phyloP scores from a whole-genome alignment of 2,113 vertebrate species.

The Brienomyrus brachyistius region DNA sequence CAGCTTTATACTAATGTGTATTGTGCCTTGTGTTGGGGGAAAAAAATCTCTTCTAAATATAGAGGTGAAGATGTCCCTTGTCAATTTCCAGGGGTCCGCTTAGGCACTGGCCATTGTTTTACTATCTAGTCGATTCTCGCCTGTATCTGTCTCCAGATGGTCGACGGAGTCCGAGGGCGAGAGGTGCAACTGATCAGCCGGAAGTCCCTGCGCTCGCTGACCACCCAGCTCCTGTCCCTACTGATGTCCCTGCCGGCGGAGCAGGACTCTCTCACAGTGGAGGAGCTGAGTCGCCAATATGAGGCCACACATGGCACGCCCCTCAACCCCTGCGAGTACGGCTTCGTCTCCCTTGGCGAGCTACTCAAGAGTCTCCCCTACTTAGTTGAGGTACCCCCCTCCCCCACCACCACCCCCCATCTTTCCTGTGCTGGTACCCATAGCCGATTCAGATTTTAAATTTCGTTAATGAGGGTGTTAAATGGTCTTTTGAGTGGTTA shows the following conservation, averaged over 20 bases:
- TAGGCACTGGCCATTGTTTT: not conserved
- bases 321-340: slow-evolving; percentile 95
- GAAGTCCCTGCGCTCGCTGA: slow-evolving; percentile 84
- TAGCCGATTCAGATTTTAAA: not conserved
- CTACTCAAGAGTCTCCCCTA: slow-evolving; percentile 90
- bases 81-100: not conserved
- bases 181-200: slow-evolving; percentile 90
- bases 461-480: not conserved
- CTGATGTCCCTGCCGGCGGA: slow-evolving; percentile 84
- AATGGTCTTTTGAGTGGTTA: not conserved
- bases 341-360: slow-evolving; percentile 87
- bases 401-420: not conserved
- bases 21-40: not conserved
- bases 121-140: not conserved
- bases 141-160: slow-evolving; percentile 56
- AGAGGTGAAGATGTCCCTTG: not conserved
- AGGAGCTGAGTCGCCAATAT: slow-evolving; percentile 72
- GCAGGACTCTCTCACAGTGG: slow-evolving; percentile 57
- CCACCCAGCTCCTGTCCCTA: slow-evolving; percentile 80
- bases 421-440: not conserved
- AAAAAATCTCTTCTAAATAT: not conserved
- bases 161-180: slow-evolving; percentile 68
- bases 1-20: not conserved
- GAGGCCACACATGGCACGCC: slow-evolving; percentile 52
- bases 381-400: slow-evolving; percentile 74